Evolutionary conservation across 2,797 vertebrate genomes (phyloP).

Genomic region (Lacerta agilis): DNA sequence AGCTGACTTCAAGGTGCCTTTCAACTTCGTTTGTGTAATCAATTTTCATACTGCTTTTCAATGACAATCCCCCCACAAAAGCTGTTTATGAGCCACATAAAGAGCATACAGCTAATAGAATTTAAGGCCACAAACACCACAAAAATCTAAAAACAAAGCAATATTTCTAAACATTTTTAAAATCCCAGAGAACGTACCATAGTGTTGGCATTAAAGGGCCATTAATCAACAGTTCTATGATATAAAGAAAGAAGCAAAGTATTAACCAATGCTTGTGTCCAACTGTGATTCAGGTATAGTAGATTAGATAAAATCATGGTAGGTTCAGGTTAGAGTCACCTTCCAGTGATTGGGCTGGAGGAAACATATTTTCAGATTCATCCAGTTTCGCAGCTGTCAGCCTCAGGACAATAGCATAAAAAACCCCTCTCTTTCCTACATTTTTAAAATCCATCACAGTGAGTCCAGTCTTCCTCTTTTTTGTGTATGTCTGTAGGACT

Average conservation of each 20-base stretch:
- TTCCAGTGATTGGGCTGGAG: neutral
- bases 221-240: conserved; percentile 13
- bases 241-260: neutral
- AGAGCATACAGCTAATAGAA: too few species aligned
- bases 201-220: neutral
- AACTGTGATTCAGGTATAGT: conserved; percentile 1
- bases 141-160: too few species aligned
- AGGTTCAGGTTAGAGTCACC: neutral
- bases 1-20: neutral
- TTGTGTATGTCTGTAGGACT: neutral
- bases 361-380: conserved; percentile 32
- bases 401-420: conserved; percentile 19
- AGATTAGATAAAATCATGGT: neutral
- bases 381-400: conserved; percentile 29
- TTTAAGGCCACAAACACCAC: too few species aligned
- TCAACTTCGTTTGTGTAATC: neutral
- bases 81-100: too few species aligned
- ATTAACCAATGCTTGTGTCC: neutral
- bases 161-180: too few species aligned
- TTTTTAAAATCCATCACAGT: conserved; percentile 23
- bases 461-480: conserved; percentile 1
- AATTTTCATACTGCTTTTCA: too few species aligned
- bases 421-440: neutral
- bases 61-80: too few species aligned
- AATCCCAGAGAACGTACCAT: neutral